Evolutionary conservation across 1,140 invertebrate genomes (phyloP).

Genomic region (Prorops nasuta): DNA sequence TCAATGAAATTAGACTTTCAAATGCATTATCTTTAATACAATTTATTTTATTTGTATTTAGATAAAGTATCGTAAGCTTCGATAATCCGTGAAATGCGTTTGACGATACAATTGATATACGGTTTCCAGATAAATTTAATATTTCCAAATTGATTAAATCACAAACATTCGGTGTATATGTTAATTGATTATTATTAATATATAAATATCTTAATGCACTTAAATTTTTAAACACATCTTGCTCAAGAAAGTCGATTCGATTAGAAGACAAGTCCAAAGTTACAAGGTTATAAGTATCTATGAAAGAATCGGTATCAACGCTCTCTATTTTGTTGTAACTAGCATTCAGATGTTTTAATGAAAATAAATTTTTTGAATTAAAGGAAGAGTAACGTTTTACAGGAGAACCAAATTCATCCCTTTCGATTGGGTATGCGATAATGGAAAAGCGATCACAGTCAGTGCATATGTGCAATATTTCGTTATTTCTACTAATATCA

Average conservation of each 20-base stretch:
- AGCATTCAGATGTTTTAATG: background rate
- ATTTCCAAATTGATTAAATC: background rate
- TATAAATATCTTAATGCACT: background rate
- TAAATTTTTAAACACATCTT: background rate
- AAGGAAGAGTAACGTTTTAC: background rate
- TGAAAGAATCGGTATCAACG: background rate
- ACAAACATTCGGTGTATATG: background rate
- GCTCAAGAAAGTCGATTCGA: background rate
- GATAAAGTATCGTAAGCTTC: constrained; percentile 3
- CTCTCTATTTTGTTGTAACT: background rate
- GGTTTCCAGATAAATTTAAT: constrained; percentile 13
- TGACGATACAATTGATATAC: background rate
- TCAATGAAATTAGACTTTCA: background rate
- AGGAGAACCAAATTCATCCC: background rate
- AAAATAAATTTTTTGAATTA: background rate
- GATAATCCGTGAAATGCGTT: background rate
- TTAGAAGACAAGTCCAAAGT: background rate
- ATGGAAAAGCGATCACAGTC: no score
- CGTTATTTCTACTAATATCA: background rate
- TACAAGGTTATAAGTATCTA: background rate
- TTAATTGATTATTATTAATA: constrained; percentile 11
- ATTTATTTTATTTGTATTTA: constrained; percentile 9
- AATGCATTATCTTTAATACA: background rate
- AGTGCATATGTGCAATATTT: no score
- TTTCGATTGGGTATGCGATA: no score